A percentile compares a stretch with the other conserved stretches of the same genome.
These are phyloP conservation scores for Brachyptera risi DNA, from an alignment of 2,888 invertebrate genomes.

Conservation along the genomic window DNA sequence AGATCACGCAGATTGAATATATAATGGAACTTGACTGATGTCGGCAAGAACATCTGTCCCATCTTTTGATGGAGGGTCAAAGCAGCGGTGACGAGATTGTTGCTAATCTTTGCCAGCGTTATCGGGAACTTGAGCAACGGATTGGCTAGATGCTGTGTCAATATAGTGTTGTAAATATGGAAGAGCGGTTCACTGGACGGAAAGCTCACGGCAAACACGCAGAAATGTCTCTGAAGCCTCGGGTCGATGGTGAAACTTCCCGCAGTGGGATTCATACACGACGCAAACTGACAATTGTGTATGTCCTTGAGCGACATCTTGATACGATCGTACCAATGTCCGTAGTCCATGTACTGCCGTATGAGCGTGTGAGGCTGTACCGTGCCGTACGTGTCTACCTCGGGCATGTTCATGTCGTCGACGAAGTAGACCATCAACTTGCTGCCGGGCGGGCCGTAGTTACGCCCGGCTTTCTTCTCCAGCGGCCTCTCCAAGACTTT, in stretches of 20 bases:
- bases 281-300: constrained; percentile 88
- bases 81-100: constrained; percentile 65
- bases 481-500: constrained; percentile 83
- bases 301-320: constrained; percentile 87
- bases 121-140: constrained; percentile 63
- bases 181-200: constrained; percentile 76
- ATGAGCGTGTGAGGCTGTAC: constrained; percentile 94
- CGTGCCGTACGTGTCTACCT: constrained; percentile 90
- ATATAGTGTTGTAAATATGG: constrained; percentile 78
- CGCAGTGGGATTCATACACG: constrained; percentile 95
- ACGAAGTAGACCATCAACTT: constrained; percentile 91
- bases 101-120: constrained; percentile 55
- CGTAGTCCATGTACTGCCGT: constrained; percentile 89
- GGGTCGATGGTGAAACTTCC: constrained; percentile 93
- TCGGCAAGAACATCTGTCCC: constrained; percentile 75
- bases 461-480: constrained; percentile 92
- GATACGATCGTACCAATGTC: constrained; percentile 90
- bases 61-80: constrained; percentile 73
- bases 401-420: constrained; percentile 97
- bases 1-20: constrained; percentile 89
- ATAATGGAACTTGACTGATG: constrained; percentile 93
- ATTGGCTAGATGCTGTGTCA: constrained; percentile 67
- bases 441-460: constrained; percentile 90
- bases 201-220: constrained; percentile 82
- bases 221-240: constrained; percentile 82